A percentile compares a stretch with the other conserved stretches of the same genome.
Conservation (phyloP, 2,888 invertebrate genomes). For the Salpingus planirostris region DNA sequence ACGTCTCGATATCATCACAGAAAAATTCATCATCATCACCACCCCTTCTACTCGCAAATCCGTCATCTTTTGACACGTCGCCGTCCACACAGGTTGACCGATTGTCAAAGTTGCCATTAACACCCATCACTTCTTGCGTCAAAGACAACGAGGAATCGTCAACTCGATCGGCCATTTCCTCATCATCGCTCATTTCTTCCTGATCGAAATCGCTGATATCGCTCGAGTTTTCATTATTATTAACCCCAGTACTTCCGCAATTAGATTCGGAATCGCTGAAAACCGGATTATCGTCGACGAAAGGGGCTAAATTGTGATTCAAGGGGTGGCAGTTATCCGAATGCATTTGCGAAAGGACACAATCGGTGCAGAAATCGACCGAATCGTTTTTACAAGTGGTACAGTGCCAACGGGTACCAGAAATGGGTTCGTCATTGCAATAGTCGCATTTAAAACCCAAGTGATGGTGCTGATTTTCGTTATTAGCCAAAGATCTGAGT, state of each 20-base stretch:
- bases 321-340: conserved; percentile 42
- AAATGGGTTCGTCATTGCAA: conserved; percentile 55
- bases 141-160: too few relatives aligned
- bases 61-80: too few relatives aligned
- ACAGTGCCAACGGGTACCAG: conserved; percentile 63
- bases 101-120: too few relatives aligned
- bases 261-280: conserved; percentile 18
- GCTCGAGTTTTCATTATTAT: too few relatives aligned
- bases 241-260: conserved; percentile 7
- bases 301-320: conserved; percentile 39
- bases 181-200: conserved; percentile 5
- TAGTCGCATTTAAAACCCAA: conserved; percentile 51
- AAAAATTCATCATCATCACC: too few relatives aligned
- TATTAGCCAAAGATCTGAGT: conserved; percentile 1
- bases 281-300: conserved; percentile 10
- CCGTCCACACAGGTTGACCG: too few relatives aligned
- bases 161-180: too few relatives aligned
- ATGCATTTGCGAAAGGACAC: conserved; percentile 49
- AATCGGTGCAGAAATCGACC: conserved; percentile 58
- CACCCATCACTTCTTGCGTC: too few relatives aligned
- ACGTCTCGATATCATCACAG: too few relatives aligned
- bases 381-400: conserved; percentile 48
- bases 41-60: neutral
- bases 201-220: conserved; percentile 10
- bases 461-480: neutral